Evolutionary conservation across 2,888 invertebrate genomes (phyloP).

Genomic region (Lumbricus terrestris): DNA sequence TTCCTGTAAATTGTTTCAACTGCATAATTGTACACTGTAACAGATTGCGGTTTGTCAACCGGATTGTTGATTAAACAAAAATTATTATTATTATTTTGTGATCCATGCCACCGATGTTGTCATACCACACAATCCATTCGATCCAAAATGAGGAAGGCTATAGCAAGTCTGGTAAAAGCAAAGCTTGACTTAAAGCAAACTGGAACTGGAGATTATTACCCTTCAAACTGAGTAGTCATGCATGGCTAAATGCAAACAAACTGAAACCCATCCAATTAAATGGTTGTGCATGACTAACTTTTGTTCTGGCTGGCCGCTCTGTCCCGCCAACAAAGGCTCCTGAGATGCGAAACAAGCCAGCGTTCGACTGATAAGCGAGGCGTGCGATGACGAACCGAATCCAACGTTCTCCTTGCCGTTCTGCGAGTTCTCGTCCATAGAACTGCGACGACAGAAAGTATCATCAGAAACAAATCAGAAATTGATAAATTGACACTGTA

Average conservation of each 20-base stretch:
- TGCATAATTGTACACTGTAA: no score
- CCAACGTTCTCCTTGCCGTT: neutral
- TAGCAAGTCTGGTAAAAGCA: no score
- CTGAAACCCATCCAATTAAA: neutral
- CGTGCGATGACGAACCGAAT: neutral
- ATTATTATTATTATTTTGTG: no score
- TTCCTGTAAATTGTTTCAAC: no score
- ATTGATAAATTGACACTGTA: neutral
- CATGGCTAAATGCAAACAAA: slow-evolving; percentile 33
- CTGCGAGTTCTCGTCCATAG: slow-evolving; percentile 7
- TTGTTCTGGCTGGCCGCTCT: slow-evolving; percentile 39
- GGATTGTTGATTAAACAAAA: no score
- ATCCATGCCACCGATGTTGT: no score
- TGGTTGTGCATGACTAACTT: slow-evolving; percentile 44
- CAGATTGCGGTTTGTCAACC: no score
- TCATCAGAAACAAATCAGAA: neutral
- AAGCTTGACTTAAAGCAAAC: slow-evolving; percentile 33
- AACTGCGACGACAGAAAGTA: neutral
- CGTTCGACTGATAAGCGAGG: neutral
- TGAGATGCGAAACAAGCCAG: neutral
- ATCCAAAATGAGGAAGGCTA: no score
- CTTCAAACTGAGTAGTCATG: neutral
- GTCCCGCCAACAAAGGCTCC: neutral
- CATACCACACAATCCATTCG: no score
- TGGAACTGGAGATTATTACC: no score